Conservation (phyloP, 2,888 invertebrate species). For the Toxonevra muliebris region DNA sequence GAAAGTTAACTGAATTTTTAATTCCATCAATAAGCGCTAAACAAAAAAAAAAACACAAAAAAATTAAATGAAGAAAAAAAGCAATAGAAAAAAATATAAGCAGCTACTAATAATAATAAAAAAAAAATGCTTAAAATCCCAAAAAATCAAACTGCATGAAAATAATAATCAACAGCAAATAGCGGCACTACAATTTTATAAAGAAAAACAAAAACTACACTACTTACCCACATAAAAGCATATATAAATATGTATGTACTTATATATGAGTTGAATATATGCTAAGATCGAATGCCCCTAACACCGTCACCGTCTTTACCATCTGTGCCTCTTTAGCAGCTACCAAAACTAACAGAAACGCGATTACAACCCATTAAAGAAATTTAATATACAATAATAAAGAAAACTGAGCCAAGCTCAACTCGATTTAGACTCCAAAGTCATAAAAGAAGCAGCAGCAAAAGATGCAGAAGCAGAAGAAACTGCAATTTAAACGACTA, state of each 20-base stretch:
- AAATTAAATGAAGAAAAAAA: constrained; percentile 29
- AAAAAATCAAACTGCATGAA: constrained; percentile 63
- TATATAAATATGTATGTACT: not conserved
- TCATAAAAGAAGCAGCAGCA: constrained; percentile 1
- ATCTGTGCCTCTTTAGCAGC: not conserved
- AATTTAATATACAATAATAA: constrained; percentile 37
- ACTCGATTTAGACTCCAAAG: constrained; percentile 8
- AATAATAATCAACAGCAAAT: constrained; percentile 57
- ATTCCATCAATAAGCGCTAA: constrained; percentile 51
- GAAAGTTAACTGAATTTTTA: constrained; percentile 61
- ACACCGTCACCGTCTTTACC: no score
- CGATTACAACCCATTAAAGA: constrained; percentile 50
- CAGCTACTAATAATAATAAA: constrained; percentile 41
- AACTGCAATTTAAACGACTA: constrained; percentile 6
- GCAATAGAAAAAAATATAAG: no score
- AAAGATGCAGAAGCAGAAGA: not conserved
- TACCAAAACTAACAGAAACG: constrained; percentile 40
- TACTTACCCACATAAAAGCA: constrained; percentile 33
- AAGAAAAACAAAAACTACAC: constrained; percentile 25
- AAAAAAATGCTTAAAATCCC: constrained; percentile 49
- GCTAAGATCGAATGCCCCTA: no score
- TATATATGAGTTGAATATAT: no score
- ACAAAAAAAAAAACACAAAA: constrained; percentile 34
- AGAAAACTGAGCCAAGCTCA: constrained; percentile 15
- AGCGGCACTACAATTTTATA: constrained; percentile 31